Evolutionary conservation across 2,113 vertebrate species (phyloP).

Genomic region (Thunnus thynnus): DNA sequence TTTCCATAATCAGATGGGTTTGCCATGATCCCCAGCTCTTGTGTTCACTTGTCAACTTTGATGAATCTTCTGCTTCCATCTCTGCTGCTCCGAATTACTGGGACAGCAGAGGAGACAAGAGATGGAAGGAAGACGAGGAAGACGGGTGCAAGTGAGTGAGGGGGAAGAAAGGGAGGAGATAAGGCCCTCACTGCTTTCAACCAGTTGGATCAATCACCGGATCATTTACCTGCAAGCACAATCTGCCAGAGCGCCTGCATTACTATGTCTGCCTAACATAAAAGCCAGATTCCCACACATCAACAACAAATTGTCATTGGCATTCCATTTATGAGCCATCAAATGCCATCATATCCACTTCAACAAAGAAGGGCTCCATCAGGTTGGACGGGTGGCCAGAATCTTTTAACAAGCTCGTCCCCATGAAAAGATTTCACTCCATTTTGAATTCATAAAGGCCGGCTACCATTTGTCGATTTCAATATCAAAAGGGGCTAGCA

Average conservation of each 20-base stretch:
- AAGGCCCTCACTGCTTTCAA: slow-evolving; percentile 88
- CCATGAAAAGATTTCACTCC: slow-evolving; percentile 82
- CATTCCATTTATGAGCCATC: slow-evolving; percentile 97
- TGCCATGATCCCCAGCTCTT: slow-evolving; percentile 87
- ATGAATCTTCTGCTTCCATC: slow-evolving; percentile 90
- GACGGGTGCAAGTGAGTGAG: slow-evolving; percentile 60
- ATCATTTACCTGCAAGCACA: slow-evolving; percentile 94
- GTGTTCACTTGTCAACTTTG: slow-evolving; percentile 94
- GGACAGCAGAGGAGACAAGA: slow-evolving; percentile 66
- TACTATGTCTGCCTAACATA: slow-evolving; percentile 86
- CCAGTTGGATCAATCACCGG: slow-evolving; percentile 89
- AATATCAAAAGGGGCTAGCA: slow-evolving; percentile 97
- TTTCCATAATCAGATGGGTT: slow-evolving; percentile 88
- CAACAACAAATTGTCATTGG: slow-evolving; percentile 96
- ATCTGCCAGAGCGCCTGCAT: slow-evolving; percentile 88
- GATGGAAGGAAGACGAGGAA: slow-evolving; percentile 45
- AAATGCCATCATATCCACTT: slow-evolving; percentile 93
- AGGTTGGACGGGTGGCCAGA: slow-evolving; percentile 89
- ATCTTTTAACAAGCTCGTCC: slow-evolving; percentile 91
- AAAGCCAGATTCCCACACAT: slow-evolving; percentile 84
- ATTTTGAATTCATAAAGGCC: slow-evolving; percentile 89
- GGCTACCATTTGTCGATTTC: slow-evolving; percentile 95
- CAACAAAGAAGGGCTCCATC: slow-evolving; percentile 89
- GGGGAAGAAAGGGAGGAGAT: slow-evolving; percentile 33
- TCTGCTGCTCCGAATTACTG: slow-evolving; percentile 88